These are phyloP conservation scores for Pagrus major DNA, from an alignment of 2,113 vertebrate species.

Conservation along the genomic window DNA sequence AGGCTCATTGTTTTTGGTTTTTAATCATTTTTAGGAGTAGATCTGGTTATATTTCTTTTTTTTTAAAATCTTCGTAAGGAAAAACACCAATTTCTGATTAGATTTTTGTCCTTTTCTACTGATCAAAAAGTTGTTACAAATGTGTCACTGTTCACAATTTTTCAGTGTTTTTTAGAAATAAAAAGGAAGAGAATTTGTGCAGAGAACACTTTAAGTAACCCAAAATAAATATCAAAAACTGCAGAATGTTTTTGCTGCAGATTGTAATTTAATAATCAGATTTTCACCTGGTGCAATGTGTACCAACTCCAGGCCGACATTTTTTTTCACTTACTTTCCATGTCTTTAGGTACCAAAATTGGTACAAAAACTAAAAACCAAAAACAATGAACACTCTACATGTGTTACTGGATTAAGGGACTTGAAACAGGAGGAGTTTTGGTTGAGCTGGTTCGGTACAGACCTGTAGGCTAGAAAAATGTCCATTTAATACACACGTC, in stretches of 20 bases:
- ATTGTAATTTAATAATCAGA: not conserved
- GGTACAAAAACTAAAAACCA: slow-evolving; percentile 16
- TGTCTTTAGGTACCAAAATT: not conserved
- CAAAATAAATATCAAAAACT: not conserved
- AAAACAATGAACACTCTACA: slow-evolving; percentile 37
- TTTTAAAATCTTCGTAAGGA: too few species aligned
- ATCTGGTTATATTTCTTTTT: not conserved
- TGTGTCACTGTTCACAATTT: not conserved
- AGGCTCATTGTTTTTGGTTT: slow-evolving; percentile 53
- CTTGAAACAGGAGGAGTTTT: slow-evolving; percentile 56
- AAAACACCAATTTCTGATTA: not conserved
- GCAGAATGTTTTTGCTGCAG: not conserved
- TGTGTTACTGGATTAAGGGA: not conserved
- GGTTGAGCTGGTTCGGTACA: slow-evolving; percentile 75
- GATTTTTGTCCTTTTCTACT: not conserved
- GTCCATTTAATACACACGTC: slow-evolving; percentile 28
- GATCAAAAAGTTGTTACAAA: not conserved
- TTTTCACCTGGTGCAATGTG: not conserved
- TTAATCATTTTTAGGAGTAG: not conserved
- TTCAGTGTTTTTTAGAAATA: not conserved
- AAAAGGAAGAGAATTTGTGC: too few species aligned
- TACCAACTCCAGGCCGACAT: not conserved
- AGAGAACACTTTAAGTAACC: not conserved
- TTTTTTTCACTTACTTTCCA: not conserved
- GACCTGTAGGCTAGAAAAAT: slow-evolving; percentile 60